Evolutionary conservation across 2,797 vertebrate species (phyloP), one percentile per base, ranked within the genome.

Genomic region (Ambastaia sidthimunki): DNA sequence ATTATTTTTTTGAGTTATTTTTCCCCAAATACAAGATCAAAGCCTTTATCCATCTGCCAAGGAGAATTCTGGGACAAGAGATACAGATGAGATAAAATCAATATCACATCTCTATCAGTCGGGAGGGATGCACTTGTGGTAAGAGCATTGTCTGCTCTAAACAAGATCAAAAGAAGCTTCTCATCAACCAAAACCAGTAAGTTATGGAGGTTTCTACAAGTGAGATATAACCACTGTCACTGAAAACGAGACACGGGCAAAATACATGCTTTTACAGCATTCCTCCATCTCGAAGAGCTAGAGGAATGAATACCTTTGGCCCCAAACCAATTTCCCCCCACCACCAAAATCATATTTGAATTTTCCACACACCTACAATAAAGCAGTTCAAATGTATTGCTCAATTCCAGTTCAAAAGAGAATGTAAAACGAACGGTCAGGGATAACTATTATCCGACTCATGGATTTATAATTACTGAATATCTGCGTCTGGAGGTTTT

Each of bases 21-120:
- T 74, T 71, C 74, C 62, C 78, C 41, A 48, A 76, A 59, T 62
- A 63, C 69, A 80, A 77, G 48, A 85, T 85, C 47, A 82, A 85
- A 80, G 80, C 5, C 23, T 72, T 13, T 28, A 47, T 18, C 57
- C 54, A 60, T 75, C 76, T 69, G 62, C 62, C 60, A 63, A 48
- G 23, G 31, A 54, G 80, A 67, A 55, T 59, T 52, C 52, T 71
- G 71, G 50, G 71, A 75, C 25, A 63, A 74, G 67, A 25, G 71
- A 52, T 67, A 65, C 31, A 63, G 80, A 71, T 44, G 47, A 76
- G 66, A 75, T 69, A 7, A 57, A 69, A 71, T 79, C 62, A 52
- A 25, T 11, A 54, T 54, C 15, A 31, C 37, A 47, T 44, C 48
- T 25, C 52, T 79, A 63, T 71, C 48, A 21, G 52, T 65, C 73